Base-by-base conservation (phyloP, 2,888 invertebrate genomes). In the Orchestes rusci region DNA sequence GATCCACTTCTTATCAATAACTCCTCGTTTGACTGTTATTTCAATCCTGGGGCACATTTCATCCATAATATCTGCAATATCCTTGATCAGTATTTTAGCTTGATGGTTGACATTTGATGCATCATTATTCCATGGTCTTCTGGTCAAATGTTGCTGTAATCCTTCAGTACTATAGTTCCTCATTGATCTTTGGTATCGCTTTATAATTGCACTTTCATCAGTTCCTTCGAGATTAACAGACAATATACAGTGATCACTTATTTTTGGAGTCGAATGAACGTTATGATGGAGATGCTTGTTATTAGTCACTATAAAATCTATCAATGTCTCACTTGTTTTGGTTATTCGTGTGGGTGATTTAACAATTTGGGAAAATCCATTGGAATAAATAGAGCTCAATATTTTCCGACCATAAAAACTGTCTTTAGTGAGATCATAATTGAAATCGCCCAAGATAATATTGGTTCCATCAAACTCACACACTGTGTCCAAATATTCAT, bases 281-380 rank as follows among this genome's bases (percentile, higher is more conserved):
- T 23, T 23, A 8, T 23, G 23, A 7, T 5, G 8, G 7, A 23
- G 23, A 23, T 23, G 5, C 10, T 23, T 23, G 5, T 23, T 8
- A 23, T 5, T 23, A 23, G 23, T 7, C 7, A 23, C 23, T 7
- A 23, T 23, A 23, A 7, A 23, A 8, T 23, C 23, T 7, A 23
- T 23, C 5, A 23, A 8, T 5, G 23, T 23, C 10, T 23, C 7
- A 23, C 23, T 23, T 7, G 5, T 23, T 7, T 23, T 8, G 8
- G 23, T 23, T 15, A 39, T 39, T 8, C 35, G 10, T 15, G 39
- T 39, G 7, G 35, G 39, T 15, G 13, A 37, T n/a, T 36, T 27
- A 36, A 39, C 39, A 38, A 39, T 39, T 15, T 39, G 39, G 4
- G 36, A 13, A 36, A 39, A 16, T 4, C 39, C 39, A 39, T 36